phyloP scores from a whole-genome alignment of 2,113 vertebrate species.

The Spermophilus dauricus region DNA sequence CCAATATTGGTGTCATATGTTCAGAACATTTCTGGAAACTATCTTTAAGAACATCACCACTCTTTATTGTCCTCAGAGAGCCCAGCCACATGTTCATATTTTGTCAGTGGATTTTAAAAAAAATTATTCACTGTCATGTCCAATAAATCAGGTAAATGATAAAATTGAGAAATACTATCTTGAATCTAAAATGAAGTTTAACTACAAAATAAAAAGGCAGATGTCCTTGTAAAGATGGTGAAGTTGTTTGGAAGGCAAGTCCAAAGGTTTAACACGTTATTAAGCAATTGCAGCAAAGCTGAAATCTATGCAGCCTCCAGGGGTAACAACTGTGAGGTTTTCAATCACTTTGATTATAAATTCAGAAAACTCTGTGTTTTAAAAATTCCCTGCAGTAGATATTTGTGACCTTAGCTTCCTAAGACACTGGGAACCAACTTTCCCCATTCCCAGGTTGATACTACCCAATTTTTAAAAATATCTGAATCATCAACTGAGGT shows the following conservation, averaged over 20 bases:
- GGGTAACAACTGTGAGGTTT: background rate
- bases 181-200: constrained; percentile 63
- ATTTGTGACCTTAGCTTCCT: constrained; percentile 4
- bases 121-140: constrained; percentile 50
- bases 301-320: background rate
- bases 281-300: background rate
- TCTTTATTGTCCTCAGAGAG: background rate
- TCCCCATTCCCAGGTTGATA: background rate
- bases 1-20: background rate
- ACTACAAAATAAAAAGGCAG: constrained; percentile 66
- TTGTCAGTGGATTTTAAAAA: background rate
- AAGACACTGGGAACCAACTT: background rate
- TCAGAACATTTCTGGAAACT: background rate
- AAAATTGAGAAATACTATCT: constrained; percentile 43
- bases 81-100: background rate
- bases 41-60: background rate
- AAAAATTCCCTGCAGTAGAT: background rate
- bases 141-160: constrained; percentile 55
- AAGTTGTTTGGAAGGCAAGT: constrained; percentile 4
- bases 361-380: constrained; percentile 40
- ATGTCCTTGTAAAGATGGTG: constrained; percentile 54
- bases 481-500: background rate
- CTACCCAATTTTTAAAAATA: background rate
- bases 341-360: constrained; percentile 31
- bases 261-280: background rate